Conservation (phyloP, 2,888 invertebrate species). For the Podotricha telesiphe region DNA sequence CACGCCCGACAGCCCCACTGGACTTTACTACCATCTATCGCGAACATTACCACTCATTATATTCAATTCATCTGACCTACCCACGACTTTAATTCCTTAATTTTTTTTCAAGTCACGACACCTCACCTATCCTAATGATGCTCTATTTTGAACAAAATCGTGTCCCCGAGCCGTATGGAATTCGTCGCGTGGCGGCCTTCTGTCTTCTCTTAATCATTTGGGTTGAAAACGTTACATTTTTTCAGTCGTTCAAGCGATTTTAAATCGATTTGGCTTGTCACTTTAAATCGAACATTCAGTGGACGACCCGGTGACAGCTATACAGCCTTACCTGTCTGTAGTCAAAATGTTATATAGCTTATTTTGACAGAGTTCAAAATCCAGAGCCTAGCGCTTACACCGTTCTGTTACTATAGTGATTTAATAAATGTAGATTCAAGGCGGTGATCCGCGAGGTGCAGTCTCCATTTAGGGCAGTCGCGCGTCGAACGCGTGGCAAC, state of each 20-base stretch:
- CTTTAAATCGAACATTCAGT: slow-evolving; percentile 43
- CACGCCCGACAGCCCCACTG: slow-evolving; percentile 43
- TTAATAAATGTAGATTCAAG: slow-evolving; percentile 43
- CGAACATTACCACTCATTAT: slow-evolving; percentile 54
- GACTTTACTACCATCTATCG: slow-evolving; percentile 45
- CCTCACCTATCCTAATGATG: slow-evolving; percentile 64
- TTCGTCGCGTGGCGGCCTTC: slow-evolving; percentile 58
- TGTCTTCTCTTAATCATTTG: slow-evolving; percentile 50
- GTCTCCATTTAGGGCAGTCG: slow-evolving; percentile 64
- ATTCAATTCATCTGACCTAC: slow-evolving; percentile 54
- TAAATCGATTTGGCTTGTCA: slow-evolving; percentile 43
- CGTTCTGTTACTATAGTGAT: slow-evolving; percentile 29
- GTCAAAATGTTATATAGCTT: slow-evolving; percentile 31
- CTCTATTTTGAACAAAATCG: slow-evolving; percentile 66
- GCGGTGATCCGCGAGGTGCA: slow-evolving; percentile 47
- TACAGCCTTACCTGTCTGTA: slow-evolving; percentile 50
- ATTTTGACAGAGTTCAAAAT: slow-evolving; percentile 40
- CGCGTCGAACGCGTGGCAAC: slow-evolving; percentile 72
- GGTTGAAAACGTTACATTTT: slow-evolving; percentile 47
- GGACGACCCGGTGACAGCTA: slow-evolving; percentile 47
- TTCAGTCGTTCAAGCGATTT: slow-evolving; percentile 35
- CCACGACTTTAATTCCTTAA: slow-evolving; percentile 52
- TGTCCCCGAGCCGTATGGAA: slow-evolving; percentile 56
- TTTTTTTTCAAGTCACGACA: slow-evolving; percentile 64
- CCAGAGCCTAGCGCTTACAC: slow-evolving; percentile 27